Evolutionary conservation across 92 coral and sea anemone genomes (phyloP).

Genomic region (Anthopleura xanthogrammica): DNA sequence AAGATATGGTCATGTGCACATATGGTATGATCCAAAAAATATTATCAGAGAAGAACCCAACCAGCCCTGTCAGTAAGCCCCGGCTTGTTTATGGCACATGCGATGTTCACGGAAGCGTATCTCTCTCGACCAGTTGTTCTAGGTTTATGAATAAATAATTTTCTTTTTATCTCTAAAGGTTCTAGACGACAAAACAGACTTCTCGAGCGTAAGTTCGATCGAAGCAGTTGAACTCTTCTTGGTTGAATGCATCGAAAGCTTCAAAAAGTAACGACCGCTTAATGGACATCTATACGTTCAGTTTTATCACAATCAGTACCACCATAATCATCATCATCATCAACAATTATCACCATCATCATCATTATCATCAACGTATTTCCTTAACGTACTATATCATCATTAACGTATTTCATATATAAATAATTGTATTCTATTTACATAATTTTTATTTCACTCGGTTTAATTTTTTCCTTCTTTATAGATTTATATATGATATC

Average conservation of each 20-base stretch:
- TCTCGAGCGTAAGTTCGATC: constrained; percentile 58
- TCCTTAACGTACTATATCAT: too few relatives aligned
- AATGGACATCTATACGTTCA: neutral
- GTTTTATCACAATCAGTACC: neutral
- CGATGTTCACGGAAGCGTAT: too few relatives aligned
- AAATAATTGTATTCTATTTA: too few relatives aligned
- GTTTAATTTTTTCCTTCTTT: too few relatives aligned
- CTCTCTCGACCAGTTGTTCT: neutral
- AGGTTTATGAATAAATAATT: neutral
- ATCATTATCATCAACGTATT: too few relatives aligned
- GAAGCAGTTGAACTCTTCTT: constrained; percentile 70
- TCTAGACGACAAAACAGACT: constrained; percentile 75
- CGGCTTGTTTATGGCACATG: too few relatives aligned
- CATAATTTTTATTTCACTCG: too few relatives aligned
- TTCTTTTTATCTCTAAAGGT: constrained; percentile 39
- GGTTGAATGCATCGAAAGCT: constrained; percentile 64
- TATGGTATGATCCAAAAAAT: neutral
- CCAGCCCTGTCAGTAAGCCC: too few relatives aligned
- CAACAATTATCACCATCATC: too few relatives aligned
- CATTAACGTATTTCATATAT: too few relatives aligned
- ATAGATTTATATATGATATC: too few relatives aligned
- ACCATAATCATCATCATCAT: neutral
- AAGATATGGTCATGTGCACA: neutral
- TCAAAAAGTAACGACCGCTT: neutral
- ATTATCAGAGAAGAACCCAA: too few relatives aligned